Base-by-base conservation (phyloP, 2,888 invertebrate species). In the Diaprepes abbreviatus region DNA sequence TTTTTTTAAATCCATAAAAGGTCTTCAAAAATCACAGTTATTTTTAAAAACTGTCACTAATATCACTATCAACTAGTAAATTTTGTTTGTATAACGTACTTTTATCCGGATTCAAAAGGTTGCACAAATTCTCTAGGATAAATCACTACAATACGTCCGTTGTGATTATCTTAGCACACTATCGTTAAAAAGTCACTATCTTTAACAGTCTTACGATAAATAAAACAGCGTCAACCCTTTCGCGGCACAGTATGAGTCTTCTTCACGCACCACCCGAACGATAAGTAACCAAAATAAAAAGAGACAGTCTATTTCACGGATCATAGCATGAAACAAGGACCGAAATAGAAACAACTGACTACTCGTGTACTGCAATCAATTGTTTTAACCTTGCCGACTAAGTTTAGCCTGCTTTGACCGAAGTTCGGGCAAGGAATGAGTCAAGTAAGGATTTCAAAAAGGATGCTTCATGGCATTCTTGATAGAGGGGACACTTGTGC, bases 401-500 rank as follows among this genome's bases (percentile, higher is more conserved):
- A 31, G 38, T 17, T 64, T 31, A 40, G 66, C 38, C 66, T 52
- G 57, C 60, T 54, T 52, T 21, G 52, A 57, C 40, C 75, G 75
- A 74, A 73, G 80, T 77, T 80, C 80, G 76, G 77, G 75, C 79
- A 77, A 79, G 78, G 81, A 83, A 82, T 83, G 82, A 82, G 73
- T 78, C 77, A 78, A 74, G 70, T 40, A 24, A 50, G 50, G 52
- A 58, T 66, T 59, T 55, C 70, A 43, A 59, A 65, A 70, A 66
- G 55, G 70, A 70, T 66, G 70, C 65, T 70, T 28, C 60, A 54
- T 55, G 57, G 31, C 14, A 40, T 33, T 54, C 45, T 55, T 55
- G 60, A 55, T 52, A 70, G 67, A 60, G 67, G 67, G 67, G 67
- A 67, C 67, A 60, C 14, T 52, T 55, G 43, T 45, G 19, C 52